Conservation (phyloP, 2,888 invertebrate species). For the Cylloceria caligata region DNA sequence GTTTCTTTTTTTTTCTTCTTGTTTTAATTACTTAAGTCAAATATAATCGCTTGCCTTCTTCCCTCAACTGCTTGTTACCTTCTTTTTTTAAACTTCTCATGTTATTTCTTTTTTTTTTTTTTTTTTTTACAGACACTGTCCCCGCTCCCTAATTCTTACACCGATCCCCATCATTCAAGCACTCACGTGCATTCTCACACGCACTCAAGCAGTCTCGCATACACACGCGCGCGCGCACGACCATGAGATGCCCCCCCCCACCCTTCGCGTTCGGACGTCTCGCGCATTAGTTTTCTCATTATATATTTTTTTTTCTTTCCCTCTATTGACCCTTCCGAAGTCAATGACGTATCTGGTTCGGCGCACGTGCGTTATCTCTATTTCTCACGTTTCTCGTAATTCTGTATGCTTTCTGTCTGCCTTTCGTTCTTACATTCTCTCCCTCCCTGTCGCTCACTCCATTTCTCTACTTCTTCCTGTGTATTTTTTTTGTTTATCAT, state of each 20-base stretch:
- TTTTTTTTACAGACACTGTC: conserved; percentile 75
- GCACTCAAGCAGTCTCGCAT: conserved; percentile 60
- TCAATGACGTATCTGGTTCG: conserved; percentile 41
- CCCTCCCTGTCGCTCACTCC: conserved; percentile 41
- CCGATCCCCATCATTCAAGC: conserved; percentile 61
- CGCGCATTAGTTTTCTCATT: conserved; percentile 67
- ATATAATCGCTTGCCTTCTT: conserved; percentile 60
- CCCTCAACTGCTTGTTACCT: conserved; percentile 66
- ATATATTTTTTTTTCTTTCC: conserved; percentile 44
- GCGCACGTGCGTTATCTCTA: neutral
- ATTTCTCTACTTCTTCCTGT: conserved; percentile 54
- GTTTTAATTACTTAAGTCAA: conserved; percentile 56
- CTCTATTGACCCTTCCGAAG: conserved; percentile 52
- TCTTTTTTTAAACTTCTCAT: conserved; percentile 6
- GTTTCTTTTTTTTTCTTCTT: conserved; percentile 26
- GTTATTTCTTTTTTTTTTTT: conserved; percentile 29
- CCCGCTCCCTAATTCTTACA: conserved; percentile 73
- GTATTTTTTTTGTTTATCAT: conserved; percentile 58
- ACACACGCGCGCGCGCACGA: conserved; percentile 50
- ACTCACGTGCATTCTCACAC: conserved; percentile 65
- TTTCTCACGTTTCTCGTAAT: conserved; percentile 72
- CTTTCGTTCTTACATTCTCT: conserved; percentile 45
- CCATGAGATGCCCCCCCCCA: conserved; percentile 13
- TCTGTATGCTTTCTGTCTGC: conserved; percentile 53
- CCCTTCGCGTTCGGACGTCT: conserved; percentile 63